These are phyloP conservation scores for Tetragonula clypearis DNA, from an alignment of 1,140 invertebrate genomes.

Conservation along the genomic window DNA sequence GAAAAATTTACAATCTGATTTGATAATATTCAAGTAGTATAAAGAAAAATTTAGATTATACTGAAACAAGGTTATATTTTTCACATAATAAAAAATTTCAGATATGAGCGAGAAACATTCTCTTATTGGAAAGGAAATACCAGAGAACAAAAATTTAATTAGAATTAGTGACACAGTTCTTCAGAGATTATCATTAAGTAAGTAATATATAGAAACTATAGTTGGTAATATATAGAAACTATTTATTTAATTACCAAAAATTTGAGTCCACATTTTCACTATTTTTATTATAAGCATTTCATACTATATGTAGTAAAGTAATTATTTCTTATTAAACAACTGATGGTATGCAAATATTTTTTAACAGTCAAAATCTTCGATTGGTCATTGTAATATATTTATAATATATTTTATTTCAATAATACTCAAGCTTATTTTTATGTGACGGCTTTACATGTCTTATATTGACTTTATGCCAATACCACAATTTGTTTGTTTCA, in stretches of 20 bases:
- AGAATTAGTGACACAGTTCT: conserved; percentile 10
- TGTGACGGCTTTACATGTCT: too few relatives aligned
- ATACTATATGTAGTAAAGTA: too few relatives aligned
- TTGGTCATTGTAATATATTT: too few relatives aligned
- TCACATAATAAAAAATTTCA: not conserved
- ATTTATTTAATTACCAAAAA: not conserved
- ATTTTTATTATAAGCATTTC: not conserved
- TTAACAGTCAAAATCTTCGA: too few relatives aligned
- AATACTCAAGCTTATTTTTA: too few relatives aligned
- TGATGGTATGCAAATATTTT: too few relatives aligned
- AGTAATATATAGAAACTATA: not conserved
- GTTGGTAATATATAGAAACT: not conserved
- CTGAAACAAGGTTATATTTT: not conserved
- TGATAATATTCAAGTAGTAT: not conserved
- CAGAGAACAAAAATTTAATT: not conserved
- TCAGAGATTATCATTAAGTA: conserved; percentile 1
- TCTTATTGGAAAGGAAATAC: not conserved
- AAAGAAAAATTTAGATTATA: not conserved
- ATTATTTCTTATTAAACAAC: too few relatives aligned
- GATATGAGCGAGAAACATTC: not conserved
- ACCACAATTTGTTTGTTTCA: too few relatives aligned
- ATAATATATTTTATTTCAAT: too few relatives aligned
- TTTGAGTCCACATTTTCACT: not conserved
- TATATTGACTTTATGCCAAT: too few relatives aligned
- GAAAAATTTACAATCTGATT: not conserved